Evolutionary conservation across 2,888 invertebrate genomes (phyloP).

Genomic region (Xiphydria camelus): DNA sequence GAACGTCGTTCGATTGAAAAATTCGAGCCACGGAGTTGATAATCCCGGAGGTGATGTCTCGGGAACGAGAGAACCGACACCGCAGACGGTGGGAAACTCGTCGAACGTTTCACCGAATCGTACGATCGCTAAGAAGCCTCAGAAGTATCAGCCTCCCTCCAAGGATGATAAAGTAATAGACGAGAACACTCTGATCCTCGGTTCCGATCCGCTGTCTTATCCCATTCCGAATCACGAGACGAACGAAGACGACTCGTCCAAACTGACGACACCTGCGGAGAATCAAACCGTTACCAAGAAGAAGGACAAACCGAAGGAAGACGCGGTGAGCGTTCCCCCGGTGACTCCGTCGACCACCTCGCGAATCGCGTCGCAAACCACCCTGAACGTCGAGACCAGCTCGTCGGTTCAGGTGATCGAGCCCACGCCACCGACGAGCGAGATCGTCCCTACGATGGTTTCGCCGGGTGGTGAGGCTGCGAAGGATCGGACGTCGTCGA

Average conservation of each 20-base stretch:
- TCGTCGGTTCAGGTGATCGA: constrained; percentile 50
- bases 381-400: constrained; percentile 48
- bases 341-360: constrained; percentile 12
- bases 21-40: not conserved
- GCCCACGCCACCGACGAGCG: constrained; percentile 35
- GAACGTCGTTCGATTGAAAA: too few species aligned
- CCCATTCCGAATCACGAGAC: constrained; percentile 36
- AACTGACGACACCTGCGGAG: constrained; percentile 27
- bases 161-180: constrained; percentile 39
- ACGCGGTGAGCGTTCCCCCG: not conserved
- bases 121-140: constrained; percentile 26
- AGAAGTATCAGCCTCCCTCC: constrained; percentile 41
- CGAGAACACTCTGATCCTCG: constrained; percentile 43
- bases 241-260: constrained; percentile 23
- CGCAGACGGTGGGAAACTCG: constrained; percentile 2
- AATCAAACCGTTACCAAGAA: constrained; percentile 51
- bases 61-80: constrained; percentile 13
- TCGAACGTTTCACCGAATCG: constrained; percentile 18
- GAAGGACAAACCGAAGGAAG: constrained; percentile 41
- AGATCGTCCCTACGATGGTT: constrained; percentile 32
- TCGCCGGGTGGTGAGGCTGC: constrained; percentile 23
- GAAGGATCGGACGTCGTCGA: constrained; percentile 18
- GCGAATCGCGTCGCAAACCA: constrained; percentile 33
- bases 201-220: constrained; percentile 35
- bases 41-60: not conserved